These are phyloP conservation scores for Phyto melanocephala DNA, from an alignment of 2,888 invertebrate genomes.

Conservation along the genomic window DNA sequence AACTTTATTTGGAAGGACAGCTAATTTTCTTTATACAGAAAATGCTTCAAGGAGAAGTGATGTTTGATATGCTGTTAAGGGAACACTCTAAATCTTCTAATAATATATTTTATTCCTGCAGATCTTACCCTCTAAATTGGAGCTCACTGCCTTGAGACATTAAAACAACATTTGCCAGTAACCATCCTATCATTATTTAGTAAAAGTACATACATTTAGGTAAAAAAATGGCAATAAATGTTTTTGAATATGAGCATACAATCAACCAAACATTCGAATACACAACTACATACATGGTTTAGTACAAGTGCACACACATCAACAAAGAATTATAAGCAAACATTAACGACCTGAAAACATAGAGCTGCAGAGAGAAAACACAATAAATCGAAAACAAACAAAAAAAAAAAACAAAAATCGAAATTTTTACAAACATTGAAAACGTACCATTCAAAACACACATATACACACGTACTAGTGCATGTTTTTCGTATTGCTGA, in stretches of 20 bases:
- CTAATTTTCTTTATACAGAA: too few species aligned
- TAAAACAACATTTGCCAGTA: constrained; percentile 30
- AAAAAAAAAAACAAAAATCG: not conserved
- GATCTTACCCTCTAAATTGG: too few species aligned
- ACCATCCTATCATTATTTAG: constrained; percentile 16
- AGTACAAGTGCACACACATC: not conserved
- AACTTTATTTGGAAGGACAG: too few species aligned
- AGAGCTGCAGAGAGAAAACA: not conserved
- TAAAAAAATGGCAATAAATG: constrained; percentile 57
- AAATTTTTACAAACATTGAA: constrained; percentile 37
- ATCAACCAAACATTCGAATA: constrained; percentile 1
- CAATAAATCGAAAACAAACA: not conserved
- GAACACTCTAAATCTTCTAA: too few species aligned
- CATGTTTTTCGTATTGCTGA: constrained; percentile 43
- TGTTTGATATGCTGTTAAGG: too few species aligned
- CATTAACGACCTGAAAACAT: constrained; percentile 45
- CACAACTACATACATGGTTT: not conserved
- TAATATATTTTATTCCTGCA: too few species aligned
- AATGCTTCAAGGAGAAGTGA: too few species aligned
- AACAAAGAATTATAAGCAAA: constrained; percentile 48
- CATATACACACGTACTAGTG: not conserved
- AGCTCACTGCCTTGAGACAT: not conserved
- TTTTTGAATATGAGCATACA: constrained; percentile 46
- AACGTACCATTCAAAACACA: not conserved
- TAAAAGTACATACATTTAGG: constrained; percentile 23